Evolutionary conservation across 2,888 invertebrate genomes (phyloP), one percentile per base, ranked within the genome.

Genomic region (Torymus auratus): DNA sequence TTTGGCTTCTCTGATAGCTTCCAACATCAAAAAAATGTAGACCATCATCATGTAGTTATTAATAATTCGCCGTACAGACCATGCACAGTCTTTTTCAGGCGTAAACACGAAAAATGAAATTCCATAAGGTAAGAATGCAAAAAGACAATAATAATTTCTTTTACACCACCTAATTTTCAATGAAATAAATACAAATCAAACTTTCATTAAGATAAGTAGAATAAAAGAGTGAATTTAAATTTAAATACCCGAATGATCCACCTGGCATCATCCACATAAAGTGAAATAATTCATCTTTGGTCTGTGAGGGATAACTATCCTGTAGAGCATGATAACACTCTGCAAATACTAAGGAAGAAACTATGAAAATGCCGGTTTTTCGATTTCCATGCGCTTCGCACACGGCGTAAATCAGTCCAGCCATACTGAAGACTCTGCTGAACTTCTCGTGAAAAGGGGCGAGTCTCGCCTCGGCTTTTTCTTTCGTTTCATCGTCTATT

Each of bases 1-100:
- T 13, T 52, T 53, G 23, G 62, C 15, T 78, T 82, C 83, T 41
- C 85, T 82, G 2, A 88, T 70, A 13, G 86, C 88, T 82, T 88
- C 87, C 0, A 86, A 84, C 77, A 86, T 86, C 20, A 87, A 75
- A 62, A 87, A 83, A 15, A 86, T 69, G 64, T 88, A 84, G 14
- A 80, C 83, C 28, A 86, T 79, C 85, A 87, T 87, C 82, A 85
- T 82, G 80, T 88, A 88, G 84, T 88, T 86, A 58, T 86, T 86
- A 17, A 88, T 83, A 3, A 84, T 81, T 20, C 85, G 80, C 5
- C 70, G 56, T 2, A 84, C 78, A 0, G 87, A 86, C 87, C 87
- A 87, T 5, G 83, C 84, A 14, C 82, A 84, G 73, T 85, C 84
- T 75, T 83, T 84, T 82, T 85, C 84, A 4, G 85, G 83, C 1